phyloP scores from a whole-genome alignment of 2,113 vertebrate species.

The Chiloscyllium plagiosum region DNA sequence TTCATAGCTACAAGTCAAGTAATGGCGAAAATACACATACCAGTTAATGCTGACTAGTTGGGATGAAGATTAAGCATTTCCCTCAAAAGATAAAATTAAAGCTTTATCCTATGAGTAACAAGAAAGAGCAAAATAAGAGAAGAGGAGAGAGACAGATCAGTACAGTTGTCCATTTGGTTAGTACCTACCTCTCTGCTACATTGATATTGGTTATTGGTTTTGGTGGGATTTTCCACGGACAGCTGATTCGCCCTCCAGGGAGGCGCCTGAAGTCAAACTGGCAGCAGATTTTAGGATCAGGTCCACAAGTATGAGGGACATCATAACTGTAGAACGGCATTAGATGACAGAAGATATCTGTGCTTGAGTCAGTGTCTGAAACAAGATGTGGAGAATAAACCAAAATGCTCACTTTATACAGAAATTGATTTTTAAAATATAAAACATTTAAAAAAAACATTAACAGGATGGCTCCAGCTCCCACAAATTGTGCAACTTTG shows the following conservation, averaged over 20 bases:
- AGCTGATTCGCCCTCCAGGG: constrained; percentile 88
- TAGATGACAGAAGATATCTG: constrained; percentile 98
- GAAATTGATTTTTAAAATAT: neutral
- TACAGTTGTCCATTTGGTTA: neutral
- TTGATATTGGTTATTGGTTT: constrained; percentile 77
- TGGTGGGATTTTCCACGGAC: constrained; percentile 93
- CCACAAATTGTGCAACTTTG: neutral
- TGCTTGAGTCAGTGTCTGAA: constrained; percentile 69
- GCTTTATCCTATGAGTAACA: neutral
- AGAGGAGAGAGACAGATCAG: neutral
- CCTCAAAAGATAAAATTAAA: neutral
- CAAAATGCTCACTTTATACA: constrained; percentile 26
- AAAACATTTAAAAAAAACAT: neutral
- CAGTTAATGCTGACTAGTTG: neutral
- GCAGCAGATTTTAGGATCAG: constrained; percentile 95
- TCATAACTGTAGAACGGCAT: constrained; percentile 99
- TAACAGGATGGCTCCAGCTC: neutral
- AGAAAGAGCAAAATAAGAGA: neutral
- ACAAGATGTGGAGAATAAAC: neutral
- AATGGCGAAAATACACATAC: neutral
- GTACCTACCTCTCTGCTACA: constrained; percentile 77
- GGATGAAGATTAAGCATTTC: neutral
- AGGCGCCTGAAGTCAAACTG: constrained; percentile 97
- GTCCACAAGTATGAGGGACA: constrained; percentile 89
- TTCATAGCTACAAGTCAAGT: neutral